These are phyloP conservation scores for Polymixis flavicincta DNA, from an alignment of 2,888 invertebrate species.

Conservation along the genomic window DNA sequence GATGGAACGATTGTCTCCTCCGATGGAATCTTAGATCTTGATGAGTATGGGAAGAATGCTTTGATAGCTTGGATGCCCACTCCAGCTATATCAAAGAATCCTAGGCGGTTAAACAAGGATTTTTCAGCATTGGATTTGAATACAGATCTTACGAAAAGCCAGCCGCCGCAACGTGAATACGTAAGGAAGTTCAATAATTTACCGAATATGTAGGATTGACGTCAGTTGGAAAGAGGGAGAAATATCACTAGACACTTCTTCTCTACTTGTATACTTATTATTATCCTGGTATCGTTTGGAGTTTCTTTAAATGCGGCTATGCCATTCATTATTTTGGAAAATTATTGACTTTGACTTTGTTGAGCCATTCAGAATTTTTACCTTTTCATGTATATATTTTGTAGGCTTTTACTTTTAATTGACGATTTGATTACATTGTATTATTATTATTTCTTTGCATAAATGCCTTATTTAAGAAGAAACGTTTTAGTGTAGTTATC, in stretches of 20 bases:
- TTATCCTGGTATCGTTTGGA: background rate
- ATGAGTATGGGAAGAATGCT: constrained; percentile 82
- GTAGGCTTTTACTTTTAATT: background rate
- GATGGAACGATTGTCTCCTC: constrained; percentile 78
- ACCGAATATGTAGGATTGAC: background rate
- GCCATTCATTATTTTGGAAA: too few species aligned
- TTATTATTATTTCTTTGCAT: background rate
- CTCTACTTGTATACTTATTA: background rate
- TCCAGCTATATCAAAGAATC: constrained; percentile 57
- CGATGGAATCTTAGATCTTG: constrained; percentile 80
- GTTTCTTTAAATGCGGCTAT: background rate
- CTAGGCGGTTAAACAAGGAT: constrained; percentile 75
- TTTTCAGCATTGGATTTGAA: constrained; percentile 71
- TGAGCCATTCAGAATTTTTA: background rate
- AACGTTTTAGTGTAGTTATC: background rate
- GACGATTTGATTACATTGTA: background rate
- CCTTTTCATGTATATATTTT: background rate
- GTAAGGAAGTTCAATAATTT: constrained; percentile 65
- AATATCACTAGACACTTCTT: background rate
- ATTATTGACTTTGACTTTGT: background rate
- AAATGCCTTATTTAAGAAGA: background rate
- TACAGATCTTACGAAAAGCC: constrained; percentile 1
- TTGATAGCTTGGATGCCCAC: constrained; percentile 81
- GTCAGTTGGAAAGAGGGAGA: background rate
- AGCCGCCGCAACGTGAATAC: constrained; percentile 64